Percentiles rank a stretch among this genome's conserved stretches.
Conservation (phyloP, 2,888 invertebrate genomes). For the Drosophila infuscata region DNA sequence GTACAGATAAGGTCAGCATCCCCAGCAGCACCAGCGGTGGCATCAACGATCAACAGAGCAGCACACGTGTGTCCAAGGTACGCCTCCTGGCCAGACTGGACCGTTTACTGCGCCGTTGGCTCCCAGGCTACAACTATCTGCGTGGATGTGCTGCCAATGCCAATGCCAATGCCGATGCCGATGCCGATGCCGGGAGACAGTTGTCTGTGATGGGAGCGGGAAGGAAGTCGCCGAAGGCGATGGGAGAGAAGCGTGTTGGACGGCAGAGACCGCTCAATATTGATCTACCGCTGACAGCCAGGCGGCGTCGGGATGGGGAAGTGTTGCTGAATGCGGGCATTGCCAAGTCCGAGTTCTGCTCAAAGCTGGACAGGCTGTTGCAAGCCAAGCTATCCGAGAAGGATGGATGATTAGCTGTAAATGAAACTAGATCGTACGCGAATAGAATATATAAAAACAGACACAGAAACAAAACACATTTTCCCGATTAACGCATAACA, state of each 20-base stretch:
- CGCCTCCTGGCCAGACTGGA: conserved; percentile 47
- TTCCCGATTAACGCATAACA: conserved; percentile 5
- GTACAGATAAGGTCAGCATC: background rate
- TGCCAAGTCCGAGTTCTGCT: conserved; percentile 65
- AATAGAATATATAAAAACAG: conserved; percentile 3
- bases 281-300: conserved; percentile 17
- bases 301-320: conserved; percentile 44
- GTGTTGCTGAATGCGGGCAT: conserved; percentile 58
- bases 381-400: conserved; percentile 49
- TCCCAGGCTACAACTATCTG: conserved; percentile 60
- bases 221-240: background rate
- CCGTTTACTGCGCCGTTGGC: conserved; percentile 62
- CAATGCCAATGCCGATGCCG: background rate
- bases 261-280: background rate
- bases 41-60: conserved; percentile 18
- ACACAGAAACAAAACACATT: background rate
- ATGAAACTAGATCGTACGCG: background rate
- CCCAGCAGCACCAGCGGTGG: background rate
- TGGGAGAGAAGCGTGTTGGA: background rate
- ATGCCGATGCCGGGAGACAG: background rate
- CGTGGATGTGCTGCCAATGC: conserved; percentile 21
- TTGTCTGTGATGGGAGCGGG: background rate
- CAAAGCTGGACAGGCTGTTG: conserved; percentile 51
- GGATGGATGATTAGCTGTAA: conserved; percentile 13
- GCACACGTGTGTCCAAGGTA: conserved; percentile 5